phyloP scores from a whole-genome alignment of 2,888 invertebrate species.

The Leistus spinibarbis region DNA sequence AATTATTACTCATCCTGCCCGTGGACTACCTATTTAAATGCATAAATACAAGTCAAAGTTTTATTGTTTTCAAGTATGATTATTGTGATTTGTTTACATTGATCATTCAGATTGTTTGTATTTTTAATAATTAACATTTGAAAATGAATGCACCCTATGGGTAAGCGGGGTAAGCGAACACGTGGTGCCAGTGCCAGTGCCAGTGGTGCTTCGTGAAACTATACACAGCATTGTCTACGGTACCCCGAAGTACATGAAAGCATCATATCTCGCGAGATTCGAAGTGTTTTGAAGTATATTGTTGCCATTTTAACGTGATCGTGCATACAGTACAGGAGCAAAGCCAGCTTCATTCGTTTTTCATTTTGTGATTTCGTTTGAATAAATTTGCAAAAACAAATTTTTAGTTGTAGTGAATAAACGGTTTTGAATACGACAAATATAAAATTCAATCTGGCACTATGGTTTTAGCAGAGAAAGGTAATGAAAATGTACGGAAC shows the following conservation, averaged over 20 bases:
- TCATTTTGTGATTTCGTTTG: conserved; percentile 25
- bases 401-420: conserved; percentile 17
- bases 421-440: conserved; percentile 6
- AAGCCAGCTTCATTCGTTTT: conserved; percentile 30
- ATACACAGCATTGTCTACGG: conserved; percentile 33
- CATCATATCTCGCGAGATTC: conserved; percentile 5
- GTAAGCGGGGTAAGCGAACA: neutral
- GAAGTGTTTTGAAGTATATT: conserved; percentile 26
- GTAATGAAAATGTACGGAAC: conserved; percentile 80
- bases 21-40: too few species aligned
- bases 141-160: neutral
- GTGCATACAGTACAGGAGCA: conserved; percentile 33
- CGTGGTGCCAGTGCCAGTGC: conserved; percentile 14
- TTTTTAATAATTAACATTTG: conserved; percentile 1
- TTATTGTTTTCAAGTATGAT: too few species aligned
- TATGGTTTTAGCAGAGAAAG: conserved; percentile 91
- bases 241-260: conserved; percentile 26
- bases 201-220: neutral
- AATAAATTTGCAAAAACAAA: conserved; percentile 20
- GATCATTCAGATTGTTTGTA: neutral
- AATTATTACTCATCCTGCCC: too few species aligned
- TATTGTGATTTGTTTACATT: too few species aligned
- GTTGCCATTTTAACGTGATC: conserved; percentile 19
- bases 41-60: too few species aligned
- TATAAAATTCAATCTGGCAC: conserved; percentile 48